A percentile compares a stretch with the other conserved stretches of the same genome.
Conservation (phyloP, 2,113 vertebrate species). For the Lepus americanus region DNA sequence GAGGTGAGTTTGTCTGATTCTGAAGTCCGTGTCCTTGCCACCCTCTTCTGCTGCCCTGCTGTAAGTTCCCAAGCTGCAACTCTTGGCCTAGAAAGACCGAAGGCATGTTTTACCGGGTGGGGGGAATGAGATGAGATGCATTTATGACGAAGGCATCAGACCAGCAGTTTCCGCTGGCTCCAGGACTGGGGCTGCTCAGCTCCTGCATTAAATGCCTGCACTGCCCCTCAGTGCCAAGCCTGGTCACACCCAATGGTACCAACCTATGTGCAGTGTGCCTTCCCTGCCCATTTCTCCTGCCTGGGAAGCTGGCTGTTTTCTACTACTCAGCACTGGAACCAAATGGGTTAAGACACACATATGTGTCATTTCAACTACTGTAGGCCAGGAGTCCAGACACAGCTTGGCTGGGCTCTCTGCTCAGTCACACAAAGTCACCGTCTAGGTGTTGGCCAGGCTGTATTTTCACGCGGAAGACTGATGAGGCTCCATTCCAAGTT, state of each 20-base stretch:
- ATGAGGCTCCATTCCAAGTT: neutral
- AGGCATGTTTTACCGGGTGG: neutral
- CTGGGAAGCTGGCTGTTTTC: neutral
- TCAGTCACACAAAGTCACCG: neutral
- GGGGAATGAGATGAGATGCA: neutral
- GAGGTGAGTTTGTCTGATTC: neutral
- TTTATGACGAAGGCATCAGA: neutral
- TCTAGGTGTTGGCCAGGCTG: neutral
- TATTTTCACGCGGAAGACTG: neutral
- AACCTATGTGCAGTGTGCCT: neutral
- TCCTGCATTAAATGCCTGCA: neutral
- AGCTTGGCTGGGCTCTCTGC: neutral
- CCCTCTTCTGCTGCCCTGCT: neutral
- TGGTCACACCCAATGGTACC: neutral
- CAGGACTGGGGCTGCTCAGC: neutral
- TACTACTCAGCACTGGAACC: neutral
- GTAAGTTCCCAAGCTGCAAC: neutral
- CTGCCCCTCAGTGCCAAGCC: neutral
- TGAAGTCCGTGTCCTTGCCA: neutral
- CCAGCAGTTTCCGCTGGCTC: neutral
- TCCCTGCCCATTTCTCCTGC: neutral
- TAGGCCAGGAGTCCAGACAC: neutral
- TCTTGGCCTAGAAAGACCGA: neutral
- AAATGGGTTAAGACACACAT: neutral
- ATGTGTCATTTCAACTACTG: neutral